Evolutionary conservation across 2,113 vertebrate genomes (phyloP), one percentile per base, ranked within the genome.

Genomic region (Ranitomeya variabilis): DNA sequence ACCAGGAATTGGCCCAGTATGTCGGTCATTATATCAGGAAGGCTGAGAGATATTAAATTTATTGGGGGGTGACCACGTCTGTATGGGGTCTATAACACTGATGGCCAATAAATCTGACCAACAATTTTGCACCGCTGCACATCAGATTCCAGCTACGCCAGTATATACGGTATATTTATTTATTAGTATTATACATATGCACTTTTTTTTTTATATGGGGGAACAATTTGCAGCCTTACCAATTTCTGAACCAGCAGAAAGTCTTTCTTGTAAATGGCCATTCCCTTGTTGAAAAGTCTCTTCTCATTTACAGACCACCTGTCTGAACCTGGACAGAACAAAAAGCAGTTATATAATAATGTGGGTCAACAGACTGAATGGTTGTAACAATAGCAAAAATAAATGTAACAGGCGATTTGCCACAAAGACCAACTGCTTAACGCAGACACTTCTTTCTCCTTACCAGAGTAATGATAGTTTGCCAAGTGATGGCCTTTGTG

Each of bases 241-340:
- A 98, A 94, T 90, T 99, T 99, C 94, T 99, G 98, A 91, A 99
- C 98, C 94, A 98, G 95, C 93, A 99, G 98, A 91, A 99, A 99
- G 88, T 99, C 98, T 89, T 99, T 99, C 94, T 98, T 99, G 92
- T 97, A 97, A 12, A 97, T 91, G 16, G 96, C 90, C 90, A 99
- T 97, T 92, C 97, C 98, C 94, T 97, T 98, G 94, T 99, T 99
- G 93, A 99, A 99, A 54, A 95, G 93, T 59, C 96, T 97, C 92
- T 96, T 96, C 94, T 99, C 98, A 0, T 94, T 92, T 90, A 95
- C 90, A 74, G 96, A 97, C 98, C 98, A 99, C 90, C 93, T 96
- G 94, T 99, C 98, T 14, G 98, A 99, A 89, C 98, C 98, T 99
- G 88, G 0, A 21, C 80, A 26, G 91, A 85, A 90, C 37, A 79